Evolutionary conservation across 2,888 invertebrate species (phyloP).

Genomic region (Amphipyra tragopoginis): DNA sequence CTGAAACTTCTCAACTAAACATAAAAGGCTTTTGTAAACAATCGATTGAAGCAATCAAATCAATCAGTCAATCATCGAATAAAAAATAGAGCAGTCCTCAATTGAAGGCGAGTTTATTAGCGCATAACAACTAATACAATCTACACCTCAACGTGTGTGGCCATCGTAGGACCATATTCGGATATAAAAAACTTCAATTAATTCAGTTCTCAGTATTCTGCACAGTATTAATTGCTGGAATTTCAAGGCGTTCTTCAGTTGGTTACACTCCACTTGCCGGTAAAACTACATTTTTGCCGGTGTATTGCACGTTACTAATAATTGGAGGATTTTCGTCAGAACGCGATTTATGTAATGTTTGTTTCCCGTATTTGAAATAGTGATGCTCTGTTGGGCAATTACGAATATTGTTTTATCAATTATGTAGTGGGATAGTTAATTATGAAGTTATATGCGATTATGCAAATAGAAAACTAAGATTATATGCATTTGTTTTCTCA

Average conservation of each 20-base stretch:
- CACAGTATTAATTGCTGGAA: constrained; percentile 36
- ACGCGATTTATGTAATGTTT: constrained; percentile 49
- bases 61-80: too few species aligned
- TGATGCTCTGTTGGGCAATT: constrained; percentile 32
- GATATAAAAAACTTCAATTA: constrained; percentile 26
- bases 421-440: constrained; percentile 18
- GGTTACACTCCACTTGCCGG: constrained; percentile 69
- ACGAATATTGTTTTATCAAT: constrained; percentile 21
- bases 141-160: constrained; percentile 18
- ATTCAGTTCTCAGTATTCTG: constrained; percentile 41
- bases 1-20: too few species aligned
- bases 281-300: constrained; percentile 57
- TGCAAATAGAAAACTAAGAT: constrained; percentile 4
- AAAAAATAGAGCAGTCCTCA: not conserved
- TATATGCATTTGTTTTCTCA: too few species aligned
- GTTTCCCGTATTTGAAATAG: constrained; percentile 43
- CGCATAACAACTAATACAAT: constrained; percentile 11
- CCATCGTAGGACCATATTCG: constrained; percentile 15
- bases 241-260: constrained; percentile 54
- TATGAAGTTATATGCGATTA: constrained; percentile 11
- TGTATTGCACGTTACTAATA: constrained; percentile 60
- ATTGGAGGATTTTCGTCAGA: constrained; percentile 63
- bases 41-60: too few species aligned
- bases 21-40: too few species aligned
- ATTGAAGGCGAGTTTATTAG: constrained; percentile 16